These are phyloP conservation scores for Pyrrhosoma nymphula DNA, from an alignment of 2,888 invertebrate genomes.

Conservation along the genomic window DNA sequence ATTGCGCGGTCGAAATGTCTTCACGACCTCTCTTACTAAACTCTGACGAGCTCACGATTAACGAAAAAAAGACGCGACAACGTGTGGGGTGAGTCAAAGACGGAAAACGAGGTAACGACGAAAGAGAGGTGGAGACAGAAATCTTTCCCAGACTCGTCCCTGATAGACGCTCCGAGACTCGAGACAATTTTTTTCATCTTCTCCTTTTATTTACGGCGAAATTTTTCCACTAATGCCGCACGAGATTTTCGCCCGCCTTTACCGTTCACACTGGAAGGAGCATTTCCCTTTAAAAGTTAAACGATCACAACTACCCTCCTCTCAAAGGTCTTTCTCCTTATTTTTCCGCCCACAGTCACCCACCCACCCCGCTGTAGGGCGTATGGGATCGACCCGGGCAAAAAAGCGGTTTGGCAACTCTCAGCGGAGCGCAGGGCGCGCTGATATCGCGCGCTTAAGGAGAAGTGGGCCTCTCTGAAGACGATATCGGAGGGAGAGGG, in stretches of 20 bases:
- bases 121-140: not conserved
- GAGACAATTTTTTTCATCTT: not conserved
- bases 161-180: not conserved
- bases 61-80: not conserved
- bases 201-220: not conserved
- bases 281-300: not conserved
- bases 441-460: not conserved
- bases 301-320: not conserved
- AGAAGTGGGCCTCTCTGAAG: not conserved
- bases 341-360: not conserved
- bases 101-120: not conserved
- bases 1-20: not conserved
- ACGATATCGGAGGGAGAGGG: not conserved
- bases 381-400: not conserved
- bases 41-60: not conserved
- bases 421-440: not conserved
- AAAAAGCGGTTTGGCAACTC: conserved; percentile 36
- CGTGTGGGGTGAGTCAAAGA: not conserved
- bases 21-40: too few relatives aligned
- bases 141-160: not conserved
- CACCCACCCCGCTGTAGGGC: not conserved
- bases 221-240: not conserved
- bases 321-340: not conserved
- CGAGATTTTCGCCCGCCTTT: not conserved
- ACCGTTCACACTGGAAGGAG: not conserved